Percentiles rank a stretch among this genome's conserved stretches.
Conservation (phyloP, 2,797 vertebrate species). For the Spondyliosoma cantharus region DNA sequence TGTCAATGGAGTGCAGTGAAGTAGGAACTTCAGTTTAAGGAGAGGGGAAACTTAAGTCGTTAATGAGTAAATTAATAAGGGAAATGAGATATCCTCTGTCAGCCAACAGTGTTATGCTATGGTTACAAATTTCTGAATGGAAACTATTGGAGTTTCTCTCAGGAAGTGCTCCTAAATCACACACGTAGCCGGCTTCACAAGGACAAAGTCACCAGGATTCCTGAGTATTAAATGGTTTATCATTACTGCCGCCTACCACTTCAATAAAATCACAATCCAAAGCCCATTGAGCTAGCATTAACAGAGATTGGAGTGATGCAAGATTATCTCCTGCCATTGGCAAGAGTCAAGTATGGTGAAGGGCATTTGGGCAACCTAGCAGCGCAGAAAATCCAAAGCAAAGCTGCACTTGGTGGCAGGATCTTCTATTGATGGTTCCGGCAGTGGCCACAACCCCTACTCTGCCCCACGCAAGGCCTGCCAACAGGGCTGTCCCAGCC, state of each 20-base stretch:
- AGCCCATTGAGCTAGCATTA: conserved; percentile 63
- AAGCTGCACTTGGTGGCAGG: conserved; percentile 61
- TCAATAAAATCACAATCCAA: conserved; percentile 71
- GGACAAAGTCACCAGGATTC: conserved; percentile 62
- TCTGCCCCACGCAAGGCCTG: conserved; percentile 49
- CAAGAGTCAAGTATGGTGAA: conserved; percentile 57
- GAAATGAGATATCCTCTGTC: conserved; percentile 62
- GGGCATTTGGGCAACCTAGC: conserved; percentile 51
- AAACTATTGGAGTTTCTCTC: conserved; percentile 37
- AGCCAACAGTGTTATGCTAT: conserved; percentile 30
- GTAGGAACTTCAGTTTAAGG: conserved; percentile 39
- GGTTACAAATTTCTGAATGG: conserved; percentile 68
- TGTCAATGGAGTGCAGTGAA: conserved; percentile 53
- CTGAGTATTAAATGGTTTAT: conserved; percentile 60
- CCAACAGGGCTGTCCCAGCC: conserved; percentile 59
- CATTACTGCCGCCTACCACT: conserved; percentile 33
- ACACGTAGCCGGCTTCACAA: conserved; percentile 53
- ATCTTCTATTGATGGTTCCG: conserved; percentile 63
- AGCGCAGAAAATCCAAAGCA: conserved; percentile 38
- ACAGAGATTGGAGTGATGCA: conserved; percentile 70
- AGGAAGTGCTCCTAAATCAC: conserved; percentile 53
- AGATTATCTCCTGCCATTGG: conserved; percentile 71
- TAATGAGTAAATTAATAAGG: conserved; percentile 75
- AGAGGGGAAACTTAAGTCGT: conserved; percentile 34
- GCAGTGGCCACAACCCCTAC: conserved; percentile 58